These are phyloP conservation scores for Melanotaenia boesemani DNA, from an alignment of 2,797 vertebrate genomes.

Conservation along the genomic window DNA sequence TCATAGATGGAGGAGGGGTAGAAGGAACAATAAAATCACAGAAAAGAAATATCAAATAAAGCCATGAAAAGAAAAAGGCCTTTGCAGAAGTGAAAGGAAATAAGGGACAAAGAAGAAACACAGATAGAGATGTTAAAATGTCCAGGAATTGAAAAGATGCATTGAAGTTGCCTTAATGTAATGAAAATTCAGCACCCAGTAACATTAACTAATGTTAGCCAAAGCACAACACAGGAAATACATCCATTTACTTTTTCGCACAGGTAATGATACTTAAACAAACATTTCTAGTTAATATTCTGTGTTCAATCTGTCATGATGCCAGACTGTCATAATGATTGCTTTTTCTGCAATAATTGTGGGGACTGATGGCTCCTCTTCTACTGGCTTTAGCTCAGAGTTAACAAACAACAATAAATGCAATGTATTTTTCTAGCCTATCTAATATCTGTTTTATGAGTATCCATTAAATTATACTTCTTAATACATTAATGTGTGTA, in stretches of 20 bases:
- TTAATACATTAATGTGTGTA: not conserved
- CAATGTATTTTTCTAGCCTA: not conserved
- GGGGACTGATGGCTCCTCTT: not conserved
- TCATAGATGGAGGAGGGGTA: conserved; percentile 56
- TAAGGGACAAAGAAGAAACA: conserved; percentile 25
- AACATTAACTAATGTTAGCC: not conserved
- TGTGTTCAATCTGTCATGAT: not conserved
- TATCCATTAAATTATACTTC: not conserved
- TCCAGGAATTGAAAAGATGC: conserved; percentile 32
- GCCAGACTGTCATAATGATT: not conserved
- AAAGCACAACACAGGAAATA: conserved; percentile 7
- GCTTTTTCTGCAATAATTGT: not conserved
- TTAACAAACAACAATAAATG: not conserved
- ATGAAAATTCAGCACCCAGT: conserved; percentile 9
- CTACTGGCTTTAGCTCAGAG: not conserved
- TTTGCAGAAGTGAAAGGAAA: conserved; percentile 42
- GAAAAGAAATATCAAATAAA: conserved; percentile 54
- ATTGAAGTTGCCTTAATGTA: conserved; percentile 1
- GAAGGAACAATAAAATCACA: conserved; percentile 54
- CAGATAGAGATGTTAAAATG: conserved; percentile 34
- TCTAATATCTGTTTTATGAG: not conserved
- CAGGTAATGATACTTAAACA: not conserved
- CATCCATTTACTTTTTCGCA: not conserved
- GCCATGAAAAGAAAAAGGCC: conserved; percentile 21
- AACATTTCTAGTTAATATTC: not conserved